Evolutionary conservation across 2,888 invertebrate genomes (phyloP), one percentile per base, ranked within the genome.

Genomic region (Coremacera marginata): DNA sequence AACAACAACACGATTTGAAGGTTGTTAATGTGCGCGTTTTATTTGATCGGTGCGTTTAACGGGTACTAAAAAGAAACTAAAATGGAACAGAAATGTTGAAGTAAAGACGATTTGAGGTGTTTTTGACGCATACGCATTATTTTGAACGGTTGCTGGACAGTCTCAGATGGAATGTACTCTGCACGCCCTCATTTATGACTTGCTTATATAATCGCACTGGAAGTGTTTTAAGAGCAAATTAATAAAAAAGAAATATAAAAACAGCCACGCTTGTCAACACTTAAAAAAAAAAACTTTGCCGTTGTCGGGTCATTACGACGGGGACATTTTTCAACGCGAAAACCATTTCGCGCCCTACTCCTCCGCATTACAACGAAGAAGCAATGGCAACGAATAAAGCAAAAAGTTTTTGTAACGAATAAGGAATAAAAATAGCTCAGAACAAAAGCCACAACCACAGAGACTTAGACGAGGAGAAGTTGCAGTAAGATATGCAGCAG

Each of bases 341-440:
- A 31, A 31, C 5, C n/a, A 2, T 37, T 31, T 34, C 1, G 55
- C 70, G 55, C 34, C 51, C 55, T 55, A 31, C 52, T 34, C 52
- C 52, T 14, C 34, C 70, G 31, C 31, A 27, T 7, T 31, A 51
- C 37, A 31, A 57, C 52, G 31, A 52, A 27, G 52, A 25, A 60
- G 44, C 44, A 11, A 44, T 60, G 22, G 22, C 71, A 71, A 57
- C 71, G 71, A 71, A 71, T 22, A 57, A 68, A 49, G 49, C 49
- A 68, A 68, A 49, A 51, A 19, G 60, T 55, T 14, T 55, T 34
- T 55, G 57, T 70, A 70, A 57, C 7, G 55, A 22, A 37, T 14
- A 71, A 52, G 8, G 27, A 25, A 70, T 11, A 31, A 16, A 37
- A 55, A 55, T 16, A 55, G 31, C 52, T 52, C 14, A 70, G 16